Percentiles rank a stretch among this genome's conserved stretches.
phyloP scores from a whole-genome alignment of 2,888 invertebrate genomes.

The Hylaea fasciaria region DNA sequence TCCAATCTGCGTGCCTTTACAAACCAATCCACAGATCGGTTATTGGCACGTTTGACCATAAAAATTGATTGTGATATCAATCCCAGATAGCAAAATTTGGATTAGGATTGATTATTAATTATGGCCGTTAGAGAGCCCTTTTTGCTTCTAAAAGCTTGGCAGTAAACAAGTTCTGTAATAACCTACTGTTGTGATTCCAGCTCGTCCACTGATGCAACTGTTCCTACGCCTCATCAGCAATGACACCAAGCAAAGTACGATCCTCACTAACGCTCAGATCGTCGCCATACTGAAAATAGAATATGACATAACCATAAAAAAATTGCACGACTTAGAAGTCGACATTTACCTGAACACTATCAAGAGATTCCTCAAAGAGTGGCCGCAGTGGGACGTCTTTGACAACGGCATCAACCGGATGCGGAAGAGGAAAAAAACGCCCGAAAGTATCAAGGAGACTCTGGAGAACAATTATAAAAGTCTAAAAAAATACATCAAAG shows the following conservation, averaged over 20 bases:
- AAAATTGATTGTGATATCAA: too few relatives aligned
- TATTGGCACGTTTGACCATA: too few relatives aligned
- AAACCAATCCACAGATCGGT: too few relatives aligned
- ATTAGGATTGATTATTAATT: too few relatives aligned
- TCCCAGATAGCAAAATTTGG: too few relatives aligned
- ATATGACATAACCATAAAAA: constrained; percentile 54
- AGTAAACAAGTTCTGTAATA: too few relatives aligned
- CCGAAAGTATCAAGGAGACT: constrained; percentile 47
- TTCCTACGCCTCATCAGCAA: constrained; percentile 63
- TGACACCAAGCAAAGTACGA: constrained; percentile 63
- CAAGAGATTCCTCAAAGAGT: constrained; percentile 71
- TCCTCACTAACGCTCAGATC: constrained; percentile 69
- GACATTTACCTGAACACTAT: constrained; percentile 69
- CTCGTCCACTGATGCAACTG: constrained; percentile 65
- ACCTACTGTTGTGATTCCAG: constrained; percentile 52
- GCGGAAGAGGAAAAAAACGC: constrained; percentile 44
- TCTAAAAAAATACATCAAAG: constrained; percentile 60
- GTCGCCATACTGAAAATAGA: constrained; percentile 64
- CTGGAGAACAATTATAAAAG: constrained; percentile 58
- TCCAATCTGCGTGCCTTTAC: too few relatives aligned
- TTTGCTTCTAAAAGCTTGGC: too few relatives aligned
- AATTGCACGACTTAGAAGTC: constrained; percentile 60
- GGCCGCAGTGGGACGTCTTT: constrained; percentile 74
- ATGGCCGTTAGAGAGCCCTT: too few relatives aligned
- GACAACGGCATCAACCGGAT: constrained; percentile 55